A percentile compares a stretch with the other conserved stretches of the same genome.
Evolutionary conservation across 1,140 invertebrate species (phyloP).

Genomic region (Ladona fulva): DNA sequence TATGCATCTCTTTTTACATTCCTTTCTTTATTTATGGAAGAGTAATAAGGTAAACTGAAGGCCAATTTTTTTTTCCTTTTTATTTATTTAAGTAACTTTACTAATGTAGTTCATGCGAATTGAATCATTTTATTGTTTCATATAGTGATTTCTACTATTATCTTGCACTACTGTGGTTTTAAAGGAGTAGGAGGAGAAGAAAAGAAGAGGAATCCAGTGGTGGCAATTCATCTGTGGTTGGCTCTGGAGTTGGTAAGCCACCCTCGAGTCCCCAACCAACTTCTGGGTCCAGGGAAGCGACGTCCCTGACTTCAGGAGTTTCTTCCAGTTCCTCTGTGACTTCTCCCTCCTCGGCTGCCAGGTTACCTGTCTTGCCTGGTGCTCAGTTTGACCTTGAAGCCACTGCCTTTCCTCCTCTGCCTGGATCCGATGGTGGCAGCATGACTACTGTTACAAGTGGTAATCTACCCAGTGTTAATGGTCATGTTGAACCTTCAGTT

Average conservation of each 20-base stretch:
- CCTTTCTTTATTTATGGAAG: too few relatives aligned
- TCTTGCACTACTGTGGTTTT: neutral
- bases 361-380: conserved; percentile 5
- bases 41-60: too few relatives aligned
- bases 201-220: conserved; percentile 34
- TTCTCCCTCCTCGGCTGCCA: neutral
- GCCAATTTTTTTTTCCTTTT: too few relatives aligned
- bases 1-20: too few relatives aligned
- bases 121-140: too few relatives aligned
- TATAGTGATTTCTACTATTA: too few relatives aligned
- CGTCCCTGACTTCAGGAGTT: neutral
- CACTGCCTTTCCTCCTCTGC: conserved; percentile 71
- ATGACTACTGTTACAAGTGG: neutral
- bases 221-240: conserved; percentile 9
- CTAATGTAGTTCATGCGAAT: too few relatives aligned
- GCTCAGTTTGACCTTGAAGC: conserved; percentile 69
- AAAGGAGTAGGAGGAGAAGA: conserved; percentile 32
- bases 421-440: conserved; percentile 40
- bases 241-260: neutral
- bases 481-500: conserved; percentile 18
- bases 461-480: conserved; percentile 20
- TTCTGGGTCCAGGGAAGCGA: neutral
- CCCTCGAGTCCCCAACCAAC: conserved; percentile 20
- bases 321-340: neutral
- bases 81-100: too few relatives aligned